Base-by-base conservation (phyloP, 2,888 invertebrate genomes). In the Macrophya alboannulata region DNA sequence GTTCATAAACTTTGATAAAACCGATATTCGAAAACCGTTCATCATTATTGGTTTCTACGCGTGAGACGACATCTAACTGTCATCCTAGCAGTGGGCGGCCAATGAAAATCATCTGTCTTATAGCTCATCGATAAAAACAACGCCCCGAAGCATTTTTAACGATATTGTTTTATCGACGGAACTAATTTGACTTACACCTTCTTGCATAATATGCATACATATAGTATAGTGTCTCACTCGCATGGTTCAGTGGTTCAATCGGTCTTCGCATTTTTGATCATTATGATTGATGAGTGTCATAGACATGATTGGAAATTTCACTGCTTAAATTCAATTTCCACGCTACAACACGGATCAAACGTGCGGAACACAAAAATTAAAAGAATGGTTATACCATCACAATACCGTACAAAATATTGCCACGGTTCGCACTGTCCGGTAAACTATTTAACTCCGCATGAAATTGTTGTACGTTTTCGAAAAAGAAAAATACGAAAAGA, bases 31-130 rank as follows among this genome's bases (percentile, higher is more conserved):
- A n/a, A 40, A 59, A 77, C 25, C 81, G 62, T 81, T 81, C 8
- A 81, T 81, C 59, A 81, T 81, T 81, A 59, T 62, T 62, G 81
- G 77, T 77, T 77, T 77, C 9, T 59, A 62, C 81, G 62, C 81
- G 21, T 81, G 81, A 79, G 43, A 59, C 59, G 79, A 40, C 59
- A 59, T 79, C 48, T n/a, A 59, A 79, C 79, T 79, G 79, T 62
- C 37, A 40, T 79, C 79, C 12, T 62, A 59, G 21, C 59, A 43
- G 79, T 79, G 79, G 59, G 79, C 79, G 79, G 59, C 43, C 77
- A 62, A 40, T 21, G 81, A 81, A 81, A 81, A 62, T 81, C 62
- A 81, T 81, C 62, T 62, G 59, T 81, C 81, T 59, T 81, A 12
- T 43, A 21, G 25, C 31, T 81, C 21, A 25, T 43, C 62, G 59